These are phyloP conservation scores for Amaurobius ferox DNA, from an alignment of 2,888 invertebrate genomes.

Conservation along the genomic window DNA sequence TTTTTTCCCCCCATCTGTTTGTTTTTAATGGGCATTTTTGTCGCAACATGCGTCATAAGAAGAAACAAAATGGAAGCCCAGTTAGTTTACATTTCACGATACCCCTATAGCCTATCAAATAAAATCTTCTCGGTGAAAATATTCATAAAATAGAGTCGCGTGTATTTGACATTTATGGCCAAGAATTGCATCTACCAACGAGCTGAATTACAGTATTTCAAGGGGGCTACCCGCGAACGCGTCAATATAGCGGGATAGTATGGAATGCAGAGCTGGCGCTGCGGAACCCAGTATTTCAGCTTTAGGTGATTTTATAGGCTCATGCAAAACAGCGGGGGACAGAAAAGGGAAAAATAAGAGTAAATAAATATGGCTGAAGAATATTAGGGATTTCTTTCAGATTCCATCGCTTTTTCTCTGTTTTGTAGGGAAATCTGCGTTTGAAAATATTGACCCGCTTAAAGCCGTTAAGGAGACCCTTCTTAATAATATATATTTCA, in stretches of 20 bases:
- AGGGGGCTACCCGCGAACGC: not conserved
- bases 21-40: too few relatives aligned
- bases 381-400: too few relatives aligned
- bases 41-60: too few relatives aligned
- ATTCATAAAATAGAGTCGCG: constrained; percentile 10
- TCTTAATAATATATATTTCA: too few relatives aligned
- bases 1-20: too few relatives aligned
- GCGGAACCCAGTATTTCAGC: not conserved
- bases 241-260: not conserved
- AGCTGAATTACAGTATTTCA: not conserved
- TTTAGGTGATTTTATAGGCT: constrained; percentile 4
- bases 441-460: too few relatives aligned
- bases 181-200: not conserved
- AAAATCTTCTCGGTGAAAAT: not conserved
- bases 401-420: too few relatives aligned
- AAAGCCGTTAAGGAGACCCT: too few relatives aligned
- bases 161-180: constrained; percentile 16
- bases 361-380: not conserved
- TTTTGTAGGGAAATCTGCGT: too few relatives aligned
- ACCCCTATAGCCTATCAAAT: not conserved
- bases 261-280: not conserved
- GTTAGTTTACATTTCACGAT: not conserved
- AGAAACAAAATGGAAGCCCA: not conserved
- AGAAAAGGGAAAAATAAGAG: not conserved
- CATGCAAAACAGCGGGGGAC: constrained; percentile 3